Conservation (phyloP, 2,113 vertebrate genomes). For the Chloropsis hardwickii region DNA sequence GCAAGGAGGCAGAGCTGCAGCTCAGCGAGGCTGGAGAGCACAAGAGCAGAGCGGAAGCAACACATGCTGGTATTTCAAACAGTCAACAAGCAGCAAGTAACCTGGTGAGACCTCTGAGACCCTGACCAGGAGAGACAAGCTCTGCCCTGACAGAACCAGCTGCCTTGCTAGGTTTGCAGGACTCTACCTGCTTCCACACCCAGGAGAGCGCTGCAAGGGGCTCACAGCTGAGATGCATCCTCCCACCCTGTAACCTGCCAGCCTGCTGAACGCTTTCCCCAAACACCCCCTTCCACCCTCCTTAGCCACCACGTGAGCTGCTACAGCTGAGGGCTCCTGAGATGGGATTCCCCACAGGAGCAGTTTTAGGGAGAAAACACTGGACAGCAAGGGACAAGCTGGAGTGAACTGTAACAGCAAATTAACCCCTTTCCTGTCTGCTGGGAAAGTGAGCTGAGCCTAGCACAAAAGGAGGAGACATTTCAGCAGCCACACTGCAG, state of each 20-base stretch:
- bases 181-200: not conserved
- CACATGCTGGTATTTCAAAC: conserved; percentile 38
- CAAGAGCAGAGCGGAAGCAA: not conserved
- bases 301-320: accelerated
- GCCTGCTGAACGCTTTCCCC: accelerated
- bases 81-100: conserved; percentile 35
- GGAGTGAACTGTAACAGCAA: not conserved
- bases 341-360: not conserved
- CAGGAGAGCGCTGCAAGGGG: not conserved
- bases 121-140: conserved; percentile 41
- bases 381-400: not conserved
- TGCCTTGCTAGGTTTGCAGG: not conserved
- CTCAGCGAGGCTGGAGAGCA: not conserved
- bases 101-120: conserved; percentile 50
- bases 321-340: not conserved
- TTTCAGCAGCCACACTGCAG: not conserved
- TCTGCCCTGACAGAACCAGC: conserved; percentile 39
- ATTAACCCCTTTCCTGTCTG: not conserved
- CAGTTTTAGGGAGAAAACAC: not conserved
- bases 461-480: not conserved
- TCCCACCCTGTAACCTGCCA: not conserved
- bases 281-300: not conserved
- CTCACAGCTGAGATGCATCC: not conserved
- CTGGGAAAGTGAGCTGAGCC: not conserved
- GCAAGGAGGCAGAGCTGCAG: not conserved